These are phyloP conservation scores for Drosophila paulistorum DNA, from an alignment of 1,140 invertebrate genomes.

Conservation along the genomic window DNA sequence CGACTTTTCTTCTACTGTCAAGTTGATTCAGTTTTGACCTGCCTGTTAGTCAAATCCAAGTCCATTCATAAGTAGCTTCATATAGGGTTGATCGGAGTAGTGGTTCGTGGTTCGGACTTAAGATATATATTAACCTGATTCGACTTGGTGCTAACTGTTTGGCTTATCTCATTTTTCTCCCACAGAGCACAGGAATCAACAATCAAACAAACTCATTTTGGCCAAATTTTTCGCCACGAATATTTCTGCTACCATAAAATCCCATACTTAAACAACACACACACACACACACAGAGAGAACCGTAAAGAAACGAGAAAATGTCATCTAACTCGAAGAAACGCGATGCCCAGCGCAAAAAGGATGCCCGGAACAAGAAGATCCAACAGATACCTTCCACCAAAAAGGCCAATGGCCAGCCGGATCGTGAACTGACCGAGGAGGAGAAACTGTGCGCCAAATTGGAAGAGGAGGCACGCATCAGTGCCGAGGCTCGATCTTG, in stretches of 20 bases:
- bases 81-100: no score
- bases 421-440: conserved; percentile 84
- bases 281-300: conserved; percentile 9
- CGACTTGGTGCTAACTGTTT: background rate
- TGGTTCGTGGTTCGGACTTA: no score
- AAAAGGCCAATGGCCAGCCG: conserved; percentile 77
- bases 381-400: conserved; percentile 81
- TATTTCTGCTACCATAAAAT: background rate
- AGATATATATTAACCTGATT: no score
- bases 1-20: no score
- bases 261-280: conserved; percentile 15
- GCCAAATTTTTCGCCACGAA: conserved; percentile 19
- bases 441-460: conserved; percentile 93
- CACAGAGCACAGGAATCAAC: conserved; percentile 19
- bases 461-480: conserved; percentile 94
- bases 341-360: conserved; percentile 98
- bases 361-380: conserved; percentile 92
- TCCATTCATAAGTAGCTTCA: background rate
- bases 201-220: conserved; percentile 26
- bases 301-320: conserved; percentile 45
- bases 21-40: no score
- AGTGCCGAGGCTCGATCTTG: conserved; percentile 97
- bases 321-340: conserved; percentile 91
- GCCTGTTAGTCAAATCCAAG: background rate
- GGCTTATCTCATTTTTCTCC: conserved; percentile 11